Percentiles rank a stretch among this genome's conserved stretches.
Evolutionary conservation across 2,113 vertebrate genomes (phyloP).

Genomic region (Rhynchomys soricoides): DNA sequence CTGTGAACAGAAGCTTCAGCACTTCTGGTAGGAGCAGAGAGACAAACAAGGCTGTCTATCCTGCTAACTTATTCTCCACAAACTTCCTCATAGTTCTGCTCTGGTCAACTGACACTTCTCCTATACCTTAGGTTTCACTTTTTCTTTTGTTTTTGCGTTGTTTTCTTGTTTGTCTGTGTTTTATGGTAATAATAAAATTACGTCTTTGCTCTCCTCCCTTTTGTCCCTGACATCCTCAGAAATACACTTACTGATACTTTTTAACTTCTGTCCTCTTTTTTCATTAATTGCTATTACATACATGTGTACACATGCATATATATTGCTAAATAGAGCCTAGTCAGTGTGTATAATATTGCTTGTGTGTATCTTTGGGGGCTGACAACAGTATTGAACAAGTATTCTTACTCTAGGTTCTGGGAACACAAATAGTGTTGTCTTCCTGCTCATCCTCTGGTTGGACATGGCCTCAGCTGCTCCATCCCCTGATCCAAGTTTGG

Average conservation of each 20-base stretch:
- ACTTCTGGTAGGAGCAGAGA: neutral
- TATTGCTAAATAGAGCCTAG: neutral
- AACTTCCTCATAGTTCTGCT: neutral
- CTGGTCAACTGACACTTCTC: neutral
- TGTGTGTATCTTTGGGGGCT: neutral
- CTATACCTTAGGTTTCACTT: no score
- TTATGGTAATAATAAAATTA: neutral
- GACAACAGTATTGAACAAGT: neutral
- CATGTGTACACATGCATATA: neutral
- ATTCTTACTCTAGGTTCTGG: neutral
- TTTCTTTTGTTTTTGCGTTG: no score
- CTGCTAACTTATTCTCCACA: neutral
- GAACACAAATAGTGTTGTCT: no score
- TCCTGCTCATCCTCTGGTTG: neutral
- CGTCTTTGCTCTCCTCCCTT: neutral
- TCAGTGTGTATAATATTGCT: neutral
- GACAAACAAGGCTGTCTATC: neutral
- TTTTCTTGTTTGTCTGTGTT: no score
- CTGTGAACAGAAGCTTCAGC: neutral
- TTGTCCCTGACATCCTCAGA: neutral
- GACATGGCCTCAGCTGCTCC: neutral
- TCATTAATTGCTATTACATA: neutral
- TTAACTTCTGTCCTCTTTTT: neutral
- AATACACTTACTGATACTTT: neutral
- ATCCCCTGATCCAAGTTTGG: slow-evolving; percentile 3